Percentiles rank a stretch among this genome's conserved stretches.
These are phyloP conservation scores for Merluccius polli DNA, from an alignment of 2,797 vertebrate species.

Conservation along the genomic window DNA sequence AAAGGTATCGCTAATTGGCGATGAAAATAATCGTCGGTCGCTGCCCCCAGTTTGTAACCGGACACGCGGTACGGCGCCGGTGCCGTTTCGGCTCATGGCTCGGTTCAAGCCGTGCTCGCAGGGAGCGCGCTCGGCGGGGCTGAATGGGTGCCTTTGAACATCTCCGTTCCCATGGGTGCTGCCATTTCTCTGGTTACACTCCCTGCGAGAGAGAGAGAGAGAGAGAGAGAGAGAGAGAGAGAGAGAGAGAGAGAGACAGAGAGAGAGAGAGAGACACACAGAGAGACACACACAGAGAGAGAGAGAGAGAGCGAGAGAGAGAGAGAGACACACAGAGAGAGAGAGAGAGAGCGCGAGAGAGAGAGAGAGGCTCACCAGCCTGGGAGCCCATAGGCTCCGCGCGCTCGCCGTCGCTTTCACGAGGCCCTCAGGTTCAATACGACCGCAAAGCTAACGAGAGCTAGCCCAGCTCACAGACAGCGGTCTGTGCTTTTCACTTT, in stretches of 20 bases:
- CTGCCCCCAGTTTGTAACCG: no score
- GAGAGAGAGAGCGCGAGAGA: no score
- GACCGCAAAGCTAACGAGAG: not conserved
- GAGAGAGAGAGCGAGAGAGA: no score
- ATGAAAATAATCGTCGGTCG: no score
- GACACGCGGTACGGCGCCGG: no score
- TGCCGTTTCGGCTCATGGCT: not conserved
- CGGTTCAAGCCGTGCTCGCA: conserved; percentile 18
- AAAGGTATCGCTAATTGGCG: no score
- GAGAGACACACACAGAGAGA: no score
- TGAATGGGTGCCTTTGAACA: conserved; percentile 58
- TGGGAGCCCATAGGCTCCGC: conserved; percentile 37
- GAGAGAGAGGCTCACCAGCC: conserved; percentile 44
- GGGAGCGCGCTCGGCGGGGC: conserved; percentile 32
- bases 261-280: conserved; percentile 50
- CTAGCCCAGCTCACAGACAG: not conserved
- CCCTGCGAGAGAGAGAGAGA: conserved; percentile 44
- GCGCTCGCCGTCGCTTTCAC: conserved; percentile 27
- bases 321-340: no score
- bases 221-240: conserved; percentile 50
- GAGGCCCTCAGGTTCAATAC: conserved; percentile 44
- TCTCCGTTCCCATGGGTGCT: conserved; percentile 49
- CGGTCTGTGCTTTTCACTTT: not conserved
- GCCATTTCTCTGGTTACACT: conserved; percentile 66
- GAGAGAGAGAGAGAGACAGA: conserved; percentile 47